Base-by-base conservation (phyloP, 2,113 vertebrate species). In the Gallinago paraguaiae region DNA sequence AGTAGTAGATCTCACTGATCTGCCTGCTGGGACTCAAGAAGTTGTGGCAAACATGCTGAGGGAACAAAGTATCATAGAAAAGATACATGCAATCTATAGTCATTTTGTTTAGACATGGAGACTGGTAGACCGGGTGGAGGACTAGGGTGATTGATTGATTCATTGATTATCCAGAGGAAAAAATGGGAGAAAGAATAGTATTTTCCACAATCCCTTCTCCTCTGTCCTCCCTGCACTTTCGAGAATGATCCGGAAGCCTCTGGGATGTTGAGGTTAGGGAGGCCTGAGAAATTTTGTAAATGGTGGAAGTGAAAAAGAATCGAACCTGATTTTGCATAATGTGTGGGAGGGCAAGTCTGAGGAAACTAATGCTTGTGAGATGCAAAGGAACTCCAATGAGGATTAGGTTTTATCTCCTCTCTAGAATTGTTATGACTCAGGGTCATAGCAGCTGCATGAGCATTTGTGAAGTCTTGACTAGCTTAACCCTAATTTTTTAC, bases 261-360 rank as follows among this genome's bases (percentile, higher is more conserved):
- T 71, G 27, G 14, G 12, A 4, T 46, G 24, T 19, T 75, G 53
- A 78, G 18, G 25, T 81, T 43, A 48, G 30, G 70, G 25, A 23
- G 4, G 13, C 9, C 39, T 53, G 6, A 75, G 30, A 82, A 89
- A 69, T 85, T 68, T 33, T 87, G 11, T 65, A 45, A 89, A 45
- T 30, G 17, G 7, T 82, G 17, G 13, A 89, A 75, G 3, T 65
- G 65, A 64, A 64, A 82, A 82, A 92, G 68, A 85, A 60, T 46
- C 1, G 0, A 91, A 75, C 6, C 10, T 0, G 0, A 14, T 57
- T n/a, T 76, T 75, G 15, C 50, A 20, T n/a, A 79, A 53, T 20
- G 15, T 91, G 11, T 45, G 63, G 46, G 31, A 68, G 24, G 28
- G 27, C 25, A 68, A 7, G 41, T 31, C 23, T 69, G 33, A 33